Conservation (phyloP, 2,797 vertebrate genomes). For the Taeniopygia guttata region DNA sequence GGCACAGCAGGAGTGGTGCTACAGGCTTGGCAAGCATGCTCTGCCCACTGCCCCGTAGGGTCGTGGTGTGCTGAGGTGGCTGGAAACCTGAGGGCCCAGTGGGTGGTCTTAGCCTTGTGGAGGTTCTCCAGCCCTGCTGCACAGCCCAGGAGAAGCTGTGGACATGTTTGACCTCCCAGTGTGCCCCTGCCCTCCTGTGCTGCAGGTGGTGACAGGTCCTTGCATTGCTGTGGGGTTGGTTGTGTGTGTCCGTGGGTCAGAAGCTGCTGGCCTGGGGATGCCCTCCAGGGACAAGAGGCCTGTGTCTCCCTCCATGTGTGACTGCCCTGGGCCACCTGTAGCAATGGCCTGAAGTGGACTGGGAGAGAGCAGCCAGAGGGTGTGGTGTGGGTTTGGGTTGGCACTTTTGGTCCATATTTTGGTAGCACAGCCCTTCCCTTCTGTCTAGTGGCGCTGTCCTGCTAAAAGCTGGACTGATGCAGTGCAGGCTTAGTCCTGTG, state of each 20-base stretch:
- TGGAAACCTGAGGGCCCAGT: neutral
- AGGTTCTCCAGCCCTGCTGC: neutral
- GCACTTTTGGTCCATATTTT: neutral
- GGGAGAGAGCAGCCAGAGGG: neutral
- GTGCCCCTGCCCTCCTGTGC: neutral
- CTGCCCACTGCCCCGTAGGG: rapidly evolving
- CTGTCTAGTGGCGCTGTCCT: neutral
- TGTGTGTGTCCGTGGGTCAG: rapidly evolving
- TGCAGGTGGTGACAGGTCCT: neutral
- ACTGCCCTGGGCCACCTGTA: neutral
- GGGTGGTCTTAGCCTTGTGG: neutral
- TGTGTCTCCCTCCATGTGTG: neutral
- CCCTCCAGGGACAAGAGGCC: neutral
- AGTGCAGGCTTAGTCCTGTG: neutral
- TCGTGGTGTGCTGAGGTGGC: neutral
- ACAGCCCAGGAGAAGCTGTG: neutral
- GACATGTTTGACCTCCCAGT: neutral
- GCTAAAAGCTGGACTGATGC: neutral
- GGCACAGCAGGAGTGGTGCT: neutral
- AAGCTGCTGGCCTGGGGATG: neutral
- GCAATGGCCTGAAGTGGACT: neutral
- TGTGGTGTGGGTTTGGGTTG: neutral
- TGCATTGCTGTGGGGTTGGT: neutral
- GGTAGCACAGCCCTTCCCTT: neutral
- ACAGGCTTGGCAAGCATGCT: neutral